These are phyloP conservation scores for Adelphocoris suturalis DNA, from an alignment of 2,888 invertebrate genomes.

Conservation along the genomic window DNA sequence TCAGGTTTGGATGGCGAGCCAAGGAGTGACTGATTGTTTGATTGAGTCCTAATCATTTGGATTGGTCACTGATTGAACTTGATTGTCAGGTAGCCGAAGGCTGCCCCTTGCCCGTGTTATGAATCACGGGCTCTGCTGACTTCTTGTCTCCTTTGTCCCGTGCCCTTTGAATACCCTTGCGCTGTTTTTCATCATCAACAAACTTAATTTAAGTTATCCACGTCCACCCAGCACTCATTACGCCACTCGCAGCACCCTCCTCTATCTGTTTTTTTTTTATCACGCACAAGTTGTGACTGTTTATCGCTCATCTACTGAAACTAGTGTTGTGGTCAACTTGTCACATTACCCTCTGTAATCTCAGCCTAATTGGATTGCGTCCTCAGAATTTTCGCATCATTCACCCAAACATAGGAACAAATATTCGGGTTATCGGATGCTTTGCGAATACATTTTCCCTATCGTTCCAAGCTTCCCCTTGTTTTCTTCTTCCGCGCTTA, in stretches of 20 bases:
- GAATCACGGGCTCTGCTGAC: not conserved
- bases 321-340: too few species aligned
- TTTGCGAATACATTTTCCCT: not conserved
- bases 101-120: conserved; percentile 44
- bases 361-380: too few species aligned
- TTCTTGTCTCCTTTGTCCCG: not conserved
- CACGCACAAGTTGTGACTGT: conserved; percentile 5
- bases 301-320: not conserved
- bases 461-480: not conserved
- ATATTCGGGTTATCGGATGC: too few species aligned
- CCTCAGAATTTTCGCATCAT: too few species aligned
- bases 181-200: not conserved
- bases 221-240: not conserved
- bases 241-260: not conserved
- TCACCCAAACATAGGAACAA: too few species aligned
- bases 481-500: not conserved
- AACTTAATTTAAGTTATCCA: not conserved
- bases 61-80: conserved; percentile 69
- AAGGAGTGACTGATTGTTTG: conserved; percentile 56
- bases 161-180: conserved; percentile 63
- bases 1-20: not conserved
- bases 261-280: not conserved
- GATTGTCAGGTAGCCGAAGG: conserved; percentile 67
- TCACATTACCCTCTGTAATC: too few species aligned
- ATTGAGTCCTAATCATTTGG: conserved; percentile 63